Conservation (phyloP, 1,140 invertebrate species). For the Cyclina sinensis region DNA sequence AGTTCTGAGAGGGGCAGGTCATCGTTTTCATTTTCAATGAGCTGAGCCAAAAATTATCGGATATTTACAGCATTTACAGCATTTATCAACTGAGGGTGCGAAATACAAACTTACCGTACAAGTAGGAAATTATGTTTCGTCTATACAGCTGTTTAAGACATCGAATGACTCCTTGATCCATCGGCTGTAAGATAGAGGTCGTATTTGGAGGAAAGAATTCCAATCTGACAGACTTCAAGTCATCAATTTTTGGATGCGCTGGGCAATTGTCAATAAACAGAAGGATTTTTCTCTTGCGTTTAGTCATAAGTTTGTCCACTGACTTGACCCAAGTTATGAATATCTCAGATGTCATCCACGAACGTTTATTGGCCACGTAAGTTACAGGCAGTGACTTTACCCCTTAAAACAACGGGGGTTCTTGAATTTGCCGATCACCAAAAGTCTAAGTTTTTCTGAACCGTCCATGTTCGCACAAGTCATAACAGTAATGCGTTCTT, state of each 20-base stretch:
- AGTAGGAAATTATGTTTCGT: too few species aligned
- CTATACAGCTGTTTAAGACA: too few species aligned
- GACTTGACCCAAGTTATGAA: conserved; percentile 73
- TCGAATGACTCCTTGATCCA: conserved; percentile 49
- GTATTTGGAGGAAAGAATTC: conserved; percentile 69
- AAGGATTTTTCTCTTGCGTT: conserved; percentile 58
- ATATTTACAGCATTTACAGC: too few species aligned
- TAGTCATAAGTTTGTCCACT: conserved; percentile 65
- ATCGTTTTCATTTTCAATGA: too few species aligned
- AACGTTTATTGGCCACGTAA: conserved; percentile 82
- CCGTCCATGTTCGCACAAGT: conserved; percentile 21
- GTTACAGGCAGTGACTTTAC: too few species aligned
- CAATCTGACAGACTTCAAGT: conserved; percentile 77
- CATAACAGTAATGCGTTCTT: not conserved
- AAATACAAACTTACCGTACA: too few species aligned
- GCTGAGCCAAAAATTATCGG: too few species aligned
- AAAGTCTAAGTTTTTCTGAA: conserved; percentile 12
- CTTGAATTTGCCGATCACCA: conserved; percentile 26
- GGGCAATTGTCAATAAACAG: conserved; percentile 71
- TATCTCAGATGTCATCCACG: conserved; percentile 87
- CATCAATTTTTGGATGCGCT: conserved; percentile 61
- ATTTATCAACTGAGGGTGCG: too few species aligned
- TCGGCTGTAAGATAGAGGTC: conserved; percentile 36
- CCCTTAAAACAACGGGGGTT: conserved; percentile 73
- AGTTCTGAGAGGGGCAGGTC: too few species aligned